Percentiles rank a stretch among this genome's conserved stretches.
phyloP scores from a whole-genome alignment of 2,797 vertebrate genomes.

The Gambelia wislizenii region DNA sequence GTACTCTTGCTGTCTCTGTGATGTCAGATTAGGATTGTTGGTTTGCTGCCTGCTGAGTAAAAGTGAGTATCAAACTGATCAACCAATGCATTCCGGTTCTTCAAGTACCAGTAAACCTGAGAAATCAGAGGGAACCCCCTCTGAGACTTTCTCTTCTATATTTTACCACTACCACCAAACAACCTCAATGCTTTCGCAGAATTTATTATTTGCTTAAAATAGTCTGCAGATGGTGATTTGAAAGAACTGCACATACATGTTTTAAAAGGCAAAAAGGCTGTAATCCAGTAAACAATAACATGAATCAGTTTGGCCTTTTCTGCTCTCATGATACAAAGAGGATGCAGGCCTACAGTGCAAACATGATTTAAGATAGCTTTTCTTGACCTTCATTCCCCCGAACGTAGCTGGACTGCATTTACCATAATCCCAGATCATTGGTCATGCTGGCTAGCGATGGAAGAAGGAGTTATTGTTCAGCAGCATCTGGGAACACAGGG shows the following conservation, averaged over 20 bases:
- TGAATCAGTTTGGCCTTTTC: not conserved
- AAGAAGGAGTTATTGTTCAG: not conserved
- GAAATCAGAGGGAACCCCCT: not conserved
- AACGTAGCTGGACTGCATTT: not conserved
- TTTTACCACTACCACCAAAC: not conserved
- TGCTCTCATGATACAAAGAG: not conserved
- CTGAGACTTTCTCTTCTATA: not conserved
- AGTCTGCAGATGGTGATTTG: not conserved
- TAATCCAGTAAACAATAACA: not conserved
- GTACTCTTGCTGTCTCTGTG: slow-evolving; percentile 25
- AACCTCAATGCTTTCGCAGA: not conserved
- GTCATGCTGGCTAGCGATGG: not conserved
- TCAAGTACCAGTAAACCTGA: not conserved
- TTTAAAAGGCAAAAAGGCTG: not conserved
- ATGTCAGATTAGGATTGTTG: slow-evolving; percentile 16
- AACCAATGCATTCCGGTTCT: slow-evolving; percentile 27
- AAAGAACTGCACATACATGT: not conserved
- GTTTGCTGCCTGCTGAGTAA: slow-evolving; percentile 18
- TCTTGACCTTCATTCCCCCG: not conserved
- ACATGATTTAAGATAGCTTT: not conserved
- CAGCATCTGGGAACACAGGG: not conserved
- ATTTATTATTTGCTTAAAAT: not conserved
- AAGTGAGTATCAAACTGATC: not conserved
- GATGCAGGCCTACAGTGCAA: not conserved
- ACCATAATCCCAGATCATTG: not conserved